phyloP scores from a whole-genome alignment of 2,113 vertebrate species.

The Tupaia chinensis region DNA sequence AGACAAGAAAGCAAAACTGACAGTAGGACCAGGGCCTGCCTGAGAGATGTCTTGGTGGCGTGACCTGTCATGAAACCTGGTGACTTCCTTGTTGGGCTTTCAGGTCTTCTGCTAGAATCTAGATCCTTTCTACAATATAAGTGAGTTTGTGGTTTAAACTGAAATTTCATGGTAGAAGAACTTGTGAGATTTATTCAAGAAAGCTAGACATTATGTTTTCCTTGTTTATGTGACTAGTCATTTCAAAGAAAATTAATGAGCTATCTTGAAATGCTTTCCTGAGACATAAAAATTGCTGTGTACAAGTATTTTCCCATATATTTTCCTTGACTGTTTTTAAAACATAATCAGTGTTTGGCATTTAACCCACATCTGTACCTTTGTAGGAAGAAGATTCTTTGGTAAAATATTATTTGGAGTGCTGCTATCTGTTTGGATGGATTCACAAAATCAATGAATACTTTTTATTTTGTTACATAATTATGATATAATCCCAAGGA shows the following conservation, averaged over 20 bases:
- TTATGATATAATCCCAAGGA: neutral
- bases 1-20: neutral
- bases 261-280: neutral
- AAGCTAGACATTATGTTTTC: neutral
- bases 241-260: slow-evolving; percentile 6
- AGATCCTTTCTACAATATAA: neutral
- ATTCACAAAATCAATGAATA: neutral
- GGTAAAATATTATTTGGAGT: neutral
- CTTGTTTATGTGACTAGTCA: neutral
- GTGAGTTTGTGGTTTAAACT: neutral
- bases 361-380: neutral
- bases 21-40: neutral
- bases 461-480: neutral
- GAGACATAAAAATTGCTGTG: neutral
- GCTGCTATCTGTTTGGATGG: neutral
- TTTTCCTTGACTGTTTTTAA: neutral
- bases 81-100: neutral
- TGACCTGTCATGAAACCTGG: neutral
- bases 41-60: neutral
- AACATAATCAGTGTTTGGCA: neutral
- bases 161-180: slow-evolving; percentile 29
- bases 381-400: neutral
- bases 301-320: neutral
- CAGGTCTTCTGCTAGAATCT: neutral
- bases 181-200: neutral